phyloP scores from a whole-genome alignment of 1,140 invertebrate genomes.

The Aphelinus certus region DNA sequence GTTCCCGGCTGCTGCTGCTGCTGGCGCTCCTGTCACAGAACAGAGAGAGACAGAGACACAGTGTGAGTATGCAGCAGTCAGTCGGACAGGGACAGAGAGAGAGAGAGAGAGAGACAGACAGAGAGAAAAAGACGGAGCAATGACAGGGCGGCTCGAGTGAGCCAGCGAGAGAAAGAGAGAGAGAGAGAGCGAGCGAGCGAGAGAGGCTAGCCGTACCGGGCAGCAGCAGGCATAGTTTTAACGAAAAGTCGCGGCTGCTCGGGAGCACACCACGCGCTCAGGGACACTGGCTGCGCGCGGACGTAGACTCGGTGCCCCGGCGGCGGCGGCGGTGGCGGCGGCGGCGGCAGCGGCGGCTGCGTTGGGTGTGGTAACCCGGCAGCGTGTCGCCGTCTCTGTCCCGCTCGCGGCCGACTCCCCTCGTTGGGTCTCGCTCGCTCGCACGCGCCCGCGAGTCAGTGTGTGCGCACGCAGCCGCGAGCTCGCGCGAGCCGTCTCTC shows the following conservation, averaged over 20 bases:
- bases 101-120: neutral
- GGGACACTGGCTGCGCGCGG: neutral
- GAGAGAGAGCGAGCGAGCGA: conserved; percentile 9
- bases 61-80: no score
- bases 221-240: neutral
- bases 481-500: neutral
- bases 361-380: conserved; percentile 67
- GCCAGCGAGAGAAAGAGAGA: conserved; percentile 3
- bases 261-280: conserved; percentile 9
- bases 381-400: conserved; percentile 33
- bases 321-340: conserved; percentile 34
- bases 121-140: neutral
- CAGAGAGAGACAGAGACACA: no score
- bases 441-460: no score
- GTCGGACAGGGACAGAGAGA: neutral
- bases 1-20: neutral
- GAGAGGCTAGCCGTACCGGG: neutral
- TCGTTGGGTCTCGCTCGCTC: no score
- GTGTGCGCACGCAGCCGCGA: neutral
- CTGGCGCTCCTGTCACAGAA: conserved; percentile 14
- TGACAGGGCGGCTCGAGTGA: neutral
- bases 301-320: conserved; percentile 37
- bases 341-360: conserved; percentile 48
- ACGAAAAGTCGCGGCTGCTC: neutral
- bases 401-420: conserved; percentile 4